phyloP scores from a whole-genome alignment of 2,888 invertebrate genomes.

The Scaptodrosophila latifasciaeformis region DNA sequence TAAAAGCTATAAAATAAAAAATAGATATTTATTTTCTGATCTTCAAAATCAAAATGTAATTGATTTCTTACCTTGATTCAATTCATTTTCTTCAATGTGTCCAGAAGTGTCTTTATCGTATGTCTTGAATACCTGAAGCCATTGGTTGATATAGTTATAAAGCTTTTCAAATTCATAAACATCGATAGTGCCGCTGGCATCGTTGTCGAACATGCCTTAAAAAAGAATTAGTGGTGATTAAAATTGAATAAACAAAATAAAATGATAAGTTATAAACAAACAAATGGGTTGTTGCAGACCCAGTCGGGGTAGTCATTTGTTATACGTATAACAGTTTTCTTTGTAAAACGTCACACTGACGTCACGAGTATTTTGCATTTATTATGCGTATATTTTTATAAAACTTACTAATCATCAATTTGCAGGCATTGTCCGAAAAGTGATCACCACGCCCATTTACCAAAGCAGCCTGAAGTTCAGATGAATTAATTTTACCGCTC shows the following conservation, averaged over 20 bases:
- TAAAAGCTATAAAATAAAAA: slow-evolving; percentile 79
- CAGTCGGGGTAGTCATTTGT: neutral
- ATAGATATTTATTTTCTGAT: neutral
- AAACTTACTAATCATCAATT: slow-evolving; percentile 83
- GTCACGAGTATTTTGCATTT: too few species aligned
- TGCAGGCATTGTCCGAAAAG: slow-evolving; percentile 85
- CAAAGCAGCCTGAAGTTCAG: slow-evolving; percentile 86
- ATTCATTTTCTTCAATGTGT: slow-evolving; percentile 86
- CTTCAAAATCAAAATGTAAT: neutral
- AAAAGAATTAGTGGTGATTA: slow-evolving; percentile 12
- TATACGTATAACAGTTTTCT: neutral
- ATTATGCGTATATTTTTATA: neutral
- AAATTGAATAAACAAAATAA: slow-evolving; percentile 25
- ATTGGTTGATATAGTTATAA: slow-evolving; percentile 91
- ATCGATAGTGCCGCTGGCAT: slow-evolving; percentile 89
- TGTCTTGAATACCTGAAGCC: slow-evolving; percentile 88
- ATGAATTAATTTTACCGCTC: slow-evolving; percentile 86
- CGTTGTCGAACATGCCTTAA: slow-evolving; percentile 90
- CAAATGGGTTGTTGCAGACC: slow-evolving; percentile 6
- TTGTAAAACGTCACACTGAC: slow-evolving; percentile 7
- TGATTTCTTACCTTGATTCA: slow-evolving; percentile 80
- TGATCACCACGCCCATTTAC: slow-evolving; percentile 88
- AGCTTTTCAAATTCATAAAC: slow-evolving; percentile 89
- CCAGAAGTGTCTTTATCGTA: slow-evolving; percentile 92
- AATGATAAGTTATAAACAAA: slow-evolving; percentile 29